These are phyloP conservation scores for Drosophila anomalata DNA, from an alignment of 2,888 invertebrate species.

Conservation along the genomic window DNA sequence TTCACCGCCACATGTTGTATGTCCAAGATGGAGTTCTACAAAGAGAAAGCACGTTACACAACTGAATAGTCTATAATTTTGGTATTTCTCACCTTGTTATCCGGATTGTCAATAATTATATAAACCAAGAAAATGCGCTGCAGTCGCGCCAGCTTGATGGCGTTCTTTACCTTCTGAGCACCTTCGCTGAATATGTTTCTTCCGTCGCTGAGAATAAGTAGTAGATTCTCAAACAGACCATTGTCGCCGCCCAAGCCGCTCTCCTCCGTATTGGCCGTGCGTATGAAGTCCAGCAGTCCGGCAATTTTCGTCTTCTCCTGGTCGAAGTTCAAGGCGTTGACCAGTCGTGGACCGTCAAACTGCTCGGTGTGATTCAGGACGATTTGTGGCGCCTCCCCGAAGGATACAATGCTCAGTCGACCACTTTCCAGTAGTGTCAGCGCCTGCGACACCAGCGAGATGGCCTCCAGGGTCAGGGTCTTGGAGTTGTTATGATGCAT, in stretches of 20 bases:
- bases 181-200: constrained; percentile 96
- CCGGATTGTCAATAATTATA: constrained; percentile 97
- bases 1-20: constrained; percentile 88
- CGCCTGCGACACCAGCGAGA: constrained; percentile 95
- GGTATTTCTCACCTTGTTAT: constrained; percentile 88
- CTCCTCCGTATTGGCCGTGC: constrained; percentile 87
- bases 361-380: constrained; percentile 95
- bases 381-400: constrained; percentile 93
- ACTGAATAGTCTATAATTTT: not conserved
- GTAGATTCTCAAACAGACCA: constrained; percentile 85
- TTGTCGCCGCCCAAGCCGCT: constrained; percentile 82
- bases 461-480: constrained; percentile 96
- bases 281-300: constrained; percentile 91
- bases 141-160: constrained; percentile 92
- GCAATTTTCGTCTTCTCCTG: constrained; percentile 95
- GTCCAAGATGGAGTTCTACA: constrained; percentile 94
- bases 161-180: constrained; percentile 89
- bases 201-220: constrained; percentile 98
- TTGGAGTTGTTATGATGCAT: constrained; percentile 96
- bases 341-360: constrained; percentile 90
- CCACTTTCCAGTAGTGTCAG: constrained; percentile 97
- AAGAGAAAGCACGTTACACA: not conserved
- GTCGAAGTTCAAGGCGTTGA: constrained; percentile 93
- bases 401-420: constrained; percentile 95
- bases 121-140: constrained; percentile 96